Evolutionary conservation across 1,140 invertebrate genomes (phyloP).

Genomic region (Drosophila micromelanica): DNA sequence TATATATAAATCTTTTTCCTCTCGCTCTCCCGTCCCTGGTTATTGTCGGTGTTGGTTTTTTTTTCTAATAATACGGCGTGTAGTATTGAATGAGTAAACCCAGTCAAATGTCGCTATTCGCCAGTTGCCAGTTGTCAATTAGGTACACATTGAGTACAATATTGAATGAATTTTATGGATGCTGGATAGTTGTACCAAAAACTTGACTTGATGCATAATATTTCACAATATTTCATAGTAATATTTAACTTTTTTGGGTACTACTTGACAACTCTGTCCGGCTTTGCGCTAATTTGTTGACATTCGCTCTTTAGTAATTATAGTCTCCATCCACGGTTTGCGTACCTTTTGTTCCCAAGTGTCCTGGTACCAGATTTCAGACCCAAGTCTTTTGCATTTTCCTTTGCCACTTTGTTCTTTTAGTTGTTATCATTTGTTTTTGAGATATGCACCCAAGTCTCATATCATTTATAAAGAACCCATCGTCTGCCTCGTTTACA

Average conservation of each 20-base stretch:
- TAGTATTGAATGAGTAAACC: conserved; percentile 45
- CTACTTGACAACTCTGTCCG: conserved; percentile 26
- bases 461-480: conserved; percentile 36
- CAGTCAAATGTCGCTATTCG: conserved; percentile 4
- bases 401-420: conserved; percentile 18
- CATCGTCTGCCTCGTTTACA: conserved; percentile 20
- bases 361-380: not conserved
- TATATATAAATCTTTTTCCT: conserved; percentile 4
- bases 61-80: conserved; percentile 32
- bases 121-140: conserved; percentile 39
- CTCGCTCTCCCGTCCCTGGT: conserved; percentile 41
- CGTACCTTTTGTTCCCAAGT: conserved; percentile 4
- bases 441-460: not conserved
- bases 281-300: conserved; percentile 22
- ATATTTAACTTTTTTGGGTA: not conserved
- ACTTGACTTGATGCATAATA: too few species aligned
- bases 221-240: too few species aligned
- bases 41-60: conserved; percentile 68
- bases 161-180: too few species aligned
- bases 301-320: conserved; percentile 21
- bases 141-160: conserved; percentile 9
- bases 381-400: not conserved
- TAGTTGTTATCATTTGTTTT: conserved; percentile 54
- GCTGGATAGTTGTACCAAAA: not conserved
- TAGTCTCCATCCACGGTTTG: conserved; percentile 41